Conservation (phyloP, 2,113 vertebrate species). For the Corythoichthys intestinalis region DNA sequence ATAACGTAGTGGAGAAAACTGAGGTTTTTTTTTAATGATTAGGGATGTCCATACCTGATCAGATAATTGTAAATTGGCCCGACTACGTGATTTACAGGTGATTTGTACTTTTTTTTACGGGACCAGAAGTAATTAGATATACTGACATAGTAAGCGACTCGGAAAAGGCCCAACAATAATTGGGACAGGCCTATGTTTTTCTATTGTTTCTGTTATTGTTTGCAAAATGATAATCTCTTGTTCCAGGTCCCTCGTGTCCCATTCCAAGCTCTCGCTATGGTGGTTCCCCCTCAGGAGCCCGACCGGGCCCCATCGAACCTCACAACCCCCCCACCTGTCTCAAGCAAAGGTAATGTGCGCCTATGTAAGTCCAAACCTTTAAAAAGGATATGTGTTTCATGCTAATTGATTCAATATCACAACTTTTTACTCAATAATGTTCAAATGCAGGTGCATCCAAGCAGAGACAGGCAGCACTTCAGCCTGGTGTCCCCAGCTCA, state of each 20-base stretch:
- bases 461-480: constrained; percentile 91
- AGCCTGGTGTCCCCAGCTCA: constrained; percentile 72
- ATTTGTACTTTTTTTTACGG: too few species aligned
- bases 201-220: too few species aligned
- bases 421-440: constrained; percentile 15
- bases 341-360: constrained; percentile 84
- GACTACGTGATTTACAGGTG: too few species aligned
- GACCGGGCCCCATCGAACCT: constrained; percentile 90
- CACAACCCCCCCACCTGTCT: constrained; percentile 79
- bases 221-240: not conserved
- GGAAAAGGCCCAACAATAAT: too few species aligned
- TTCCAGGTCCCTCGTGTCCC: constrained; percentile 93
- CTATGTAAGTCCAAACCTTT: not conserved
- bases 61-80: too few species aligned
- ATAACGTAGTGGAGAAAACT: too few species aligned
- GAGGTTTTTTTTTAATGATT: too few species aligned
- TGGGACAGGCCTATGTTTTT: too few species aligned
- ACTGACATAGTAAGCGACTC: too few species aligned
- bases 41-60: too few species aligned
- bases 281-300: constrained; percentile 97
- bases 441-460: constrained; percentile 82
- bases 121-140: too few species aligned
- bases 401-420: not conserved
- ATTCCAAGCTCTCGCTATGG: constrained; percentile 94
- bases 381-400: not conserved